These are phyloP conservation scores for Murina feae DNA, from an alignment of 2,113 vertebrate species.

Conservation along the genomic window DNA sequence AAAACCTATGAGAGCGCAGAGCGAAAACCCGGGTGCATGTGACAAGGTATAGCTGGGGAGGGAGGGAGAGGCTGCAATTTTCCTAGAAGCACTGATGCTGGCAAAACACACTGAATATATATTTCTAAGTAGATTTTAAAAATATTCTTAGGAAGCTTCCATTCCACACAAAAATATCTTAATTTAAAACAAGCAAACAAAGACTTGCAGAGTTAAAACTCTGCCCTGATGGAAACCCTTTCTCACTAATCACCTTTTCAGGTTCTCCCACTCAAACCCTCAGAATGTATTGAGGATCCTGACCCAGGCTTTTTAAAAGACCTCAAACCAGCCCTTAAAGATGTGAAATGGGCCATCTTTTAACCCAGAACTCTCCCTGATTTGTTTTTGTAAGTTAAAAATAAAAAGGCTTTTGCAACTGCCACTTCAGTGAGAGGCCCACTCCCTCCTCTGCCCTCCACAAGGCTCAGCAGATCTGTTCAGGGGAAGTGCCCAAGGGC, in stretches of 20 bases:
- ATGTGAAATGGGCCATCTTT: not conserved
- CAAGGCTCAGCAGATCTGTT: not conserved
- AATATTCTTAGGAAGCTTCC: not conserved
- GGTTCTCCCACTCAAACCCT: not conserved
- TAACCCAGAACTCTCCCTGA: not conserved
- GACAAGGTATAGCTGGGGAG: not conserved
- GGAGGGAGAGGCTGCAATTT: not conserved
- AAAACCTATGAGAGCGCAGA: too few species aligned
- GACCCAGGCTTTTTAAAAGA: not conserved
- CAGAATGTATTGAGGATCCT: not conserved
- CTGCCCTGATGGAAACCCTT: not conserved
- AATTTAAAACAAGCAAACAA: not conserved
- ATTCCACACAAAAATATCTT: not conserved
- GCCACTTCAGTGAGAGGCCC: not conserved
- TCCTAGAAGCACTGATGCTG: not conserved
- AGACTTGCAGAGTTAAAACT: not conserved
- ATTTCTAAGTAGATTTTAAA: not conserved
- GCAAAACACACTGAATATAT: not conserved
- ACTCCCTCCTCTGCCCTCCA: not conserved
- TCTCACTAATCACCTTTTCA: not conserved
- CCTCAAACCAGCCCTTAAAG: not conserved
- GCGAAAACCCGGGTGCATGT: rapidly evolving
- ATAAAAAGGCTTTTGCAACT: not conserved
- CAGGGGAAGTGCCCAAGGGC: not conserved
- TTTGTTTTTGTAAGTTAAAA: not conserved